Base-by-base conservation (phyloP, 2,113 vertebrate species). In the Crocuta crocuta region DNA sequence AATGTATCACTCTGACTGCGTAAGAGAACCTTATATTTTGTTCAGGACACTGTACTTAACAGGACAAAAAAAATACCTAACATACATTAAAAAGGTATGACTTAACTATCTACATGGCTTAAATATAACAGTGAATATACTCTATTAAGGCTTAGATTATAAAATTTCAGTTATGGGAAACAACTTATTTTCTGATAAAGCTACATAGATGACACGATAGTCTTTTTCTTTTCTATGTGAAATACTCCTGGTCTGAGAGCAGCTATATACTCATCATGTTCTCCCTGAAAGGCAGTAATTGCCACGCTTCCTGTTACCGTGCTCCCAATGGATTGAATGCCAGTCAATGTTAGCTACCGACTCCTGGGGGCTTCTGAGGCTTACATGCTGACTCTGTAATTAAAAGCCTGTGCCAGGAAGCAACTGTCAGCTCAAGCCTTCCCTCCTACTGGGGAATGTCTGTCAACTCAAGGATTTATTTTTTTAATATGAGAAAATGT, bases 401-500 rank as follows among this genome's bases (percentile, higher is more conserved):
- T 97, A 98, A 98, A 96, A 97, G 85, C 61, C 94, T 94, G n/a
- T 86, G 61, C 1, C 0, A 95, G 79, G 82, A 91, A 97, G 86
- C 91, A 97, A 87, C 95, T 97, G 96, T 93, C 96, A 96, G 78
- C 74, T 94, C 85, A 74, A 84, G 43, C 19, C 58, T 97, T 84
- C 71, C 83, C 89, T 97, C 95, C 95, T 91, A 74, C 93, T 76
- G 96, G 8, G 83, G 85, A 79, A 95, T 80, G 81, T 97, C 96
- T 96, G 85, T 98, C 96, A 97, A 95, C 80, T 89, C 55, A 96
- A 97, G 93, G 94, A 92, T 94, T 97, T 96, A 87, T 71, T 94
- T 95, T 96, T 93, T 95, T 97, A 95, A 98, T 95, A 95, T 53
- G 31, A 95, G 95, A 95, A 97, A 97, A 97, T 98, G 89, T 97